Base-by-base conservation (phyloP, 2,113 vertebrate species). In the Eleginops maclovinus region DNA sequence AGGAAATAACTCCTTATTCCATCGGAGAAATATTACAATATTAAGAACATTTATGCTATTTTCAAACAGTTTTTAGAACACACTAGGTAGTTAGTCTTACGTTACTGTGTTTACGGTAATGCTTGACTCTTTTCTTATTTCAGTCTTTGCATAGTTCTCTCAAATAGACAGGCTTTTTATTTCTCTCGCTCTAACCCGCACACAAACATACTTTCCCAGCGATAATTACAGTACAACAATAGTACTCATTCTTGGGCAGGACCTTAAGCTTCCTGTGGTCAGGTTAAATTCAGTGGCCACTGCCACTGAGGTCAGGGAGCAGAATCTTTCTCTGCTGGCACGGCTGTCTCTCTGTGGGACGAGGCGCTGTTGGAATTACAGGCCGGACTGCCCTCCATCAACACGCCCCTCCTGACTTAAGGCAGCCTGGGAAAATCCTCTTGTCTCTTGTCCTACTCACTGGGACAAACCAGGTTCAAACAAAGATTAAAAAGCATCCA, bases 191-290 rank as follows among this genome's bases (percentile, higher is more conserved):
- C 54, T 36, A 36, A 36, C 7, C 31, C 50, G 50, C 60, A 58
- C 22, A 51, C 15, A 5, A 13, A 40, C 79, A 77, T 64, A 65
- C 71, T 81, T 85, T 86, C 58, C 77, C 60, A 75, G 24, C 31
- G 7, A 79, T 89, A 87, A 90, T 93, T 89, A 89, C 50, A 81
- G 73, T 82, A 76, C 56, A 73, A 78, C 71, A 70, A 61, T 74
- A 77, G 72, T 55, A 43, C 72, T 81, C 74, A 84, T 79, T 90
- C 73, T 71, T 78, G 62, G 79, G 81, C 79, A 58, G 85, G 81
- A 87, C 68, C 59, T 62, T 71, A 71, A 68, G 80, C 83, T 85
- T 91, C 84, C 84, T 85, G 82, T 87, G 84, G 91, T 88, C 53
- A 72, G 77, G 84, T 78, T 88, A 85, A 86, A 83, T 83, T 63